These are phyloP conservation scores for Rousettus leschenaultii DNA, from an alignment of 2,113 vertebrate species.

Conservation along the genomic window DNA sequence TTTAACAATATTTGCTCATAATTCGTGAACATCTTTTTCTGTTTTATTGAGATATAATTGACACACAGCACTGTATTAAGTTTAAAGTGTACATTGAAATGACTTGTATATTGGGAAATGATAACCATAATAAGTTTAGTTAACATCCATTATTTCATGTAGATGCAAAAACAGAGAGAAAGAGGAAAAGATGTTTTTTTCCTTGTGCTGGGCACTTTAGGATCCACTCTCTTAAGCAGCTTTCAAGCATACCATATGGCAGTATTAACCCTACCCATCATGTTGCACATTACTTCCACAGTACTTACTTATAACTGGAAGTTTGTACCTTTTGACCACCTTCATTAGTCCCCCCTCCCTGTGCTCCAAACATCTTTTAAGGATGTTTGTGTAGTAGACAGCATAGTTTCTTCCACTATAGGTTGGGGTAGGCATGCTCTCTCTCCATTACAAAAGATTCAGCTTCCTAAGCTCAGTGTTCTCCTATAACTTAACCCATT, in stretches of 20 bases:
- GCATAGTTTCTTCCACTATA: neutral
- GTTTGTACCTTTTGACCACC: neutral
- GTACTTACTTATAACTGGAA: neutral
- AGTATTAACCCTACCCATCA: neutral
- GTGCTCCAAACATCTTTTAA: neutral
- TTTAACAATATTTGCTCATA: neutral
- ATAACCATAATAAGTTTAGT: neutral
- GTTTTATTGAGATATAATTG: neutral
- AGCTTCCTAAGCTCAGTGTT: neutral
- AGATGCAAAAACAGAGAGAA: too few relatives aligned
- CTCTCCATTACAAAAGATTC: neutral
- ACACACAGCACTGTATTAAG: neutral
- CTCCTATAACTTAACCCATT: neutral
- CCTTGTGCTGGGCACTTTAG: neutral
- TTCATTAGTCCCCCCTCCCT: neutral
- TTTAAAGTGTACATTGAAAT: neutral
- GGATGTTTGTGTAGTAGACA: neutral
- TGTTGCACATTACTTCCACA: too few relatives aligned
- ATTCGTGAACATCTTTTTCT: neutral
- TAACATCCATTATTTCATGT: neutral
- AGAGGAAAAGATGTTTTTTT: neutral
- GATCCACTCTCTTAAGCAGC: too few relatives aligned
- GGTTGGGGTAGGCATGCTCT: neutral
- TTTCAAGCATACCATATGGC: too few relatives aligned
- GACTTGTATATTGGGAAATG: neutral